Evolutionary conservation across 1,140 invertebrate genomes (phyloP), one percentile per base, ranked within the genome.

Genomic region (Tachypleus tridentatus): DNA sequence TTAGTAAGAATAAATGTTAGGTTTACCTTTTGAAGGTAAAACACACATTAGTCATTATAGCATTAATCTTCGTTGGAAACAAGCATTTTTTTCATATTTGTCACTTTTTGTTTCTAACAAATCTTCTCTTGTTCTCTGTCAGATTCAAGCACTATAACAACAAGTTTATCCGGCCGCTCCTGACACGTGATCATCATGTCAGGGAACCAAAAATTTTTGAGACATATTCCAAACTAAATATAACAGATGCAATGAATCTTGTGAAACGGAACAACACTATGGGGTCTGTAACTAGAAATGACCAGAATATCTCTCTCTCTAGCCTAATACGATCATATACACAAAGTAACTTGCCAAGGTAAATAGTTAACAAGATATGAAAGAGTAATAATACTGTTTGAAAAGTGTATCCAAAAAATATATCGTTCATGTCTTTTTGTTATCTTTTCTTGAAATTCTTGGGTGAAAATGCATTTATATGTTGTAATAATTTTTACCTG

Each of bases 131-230:
- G 5, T 47, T 50, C 51, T 29, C 29, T 54, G 7, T 54, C 72
- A 88, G 87, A 76, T 96, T 95, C 77, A 93, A 95, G 75, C 82
- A 91, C 69, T 94, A 95, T 77, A 91, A 96, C 77, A 93, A 91
- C 77, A 86, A 87, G 73, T 97, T 93, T 76, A 88, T 97, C 69
- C 83, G 92, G 64, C 92, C 91, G 29, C 87, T 89, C 73, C 76
- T 97, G 66, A 79, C 94, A 65, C 83, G 90, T 69, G 86, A 96
- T 76, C 85, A 89, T 72, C 72, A 84, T 78, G 90, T 91, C 29
- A 86, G 87, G 51, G 91, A 95, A 54, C 91, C 91, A 60, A 95
- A 95, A 77, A 94, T 97, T 71, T 80, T 97, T 68, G 90, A 95
- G 76, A 95, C 92, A 0, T 94, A 91, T 78, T 93, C 90, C 4